A percentile compares a stretch with the other conserved stretches of the same genome.
These are phyloP conservation scores for Turnix velox DNA, from an alignment of 2,113 vertebrate species.

Conservation along the genomic window DNA sequence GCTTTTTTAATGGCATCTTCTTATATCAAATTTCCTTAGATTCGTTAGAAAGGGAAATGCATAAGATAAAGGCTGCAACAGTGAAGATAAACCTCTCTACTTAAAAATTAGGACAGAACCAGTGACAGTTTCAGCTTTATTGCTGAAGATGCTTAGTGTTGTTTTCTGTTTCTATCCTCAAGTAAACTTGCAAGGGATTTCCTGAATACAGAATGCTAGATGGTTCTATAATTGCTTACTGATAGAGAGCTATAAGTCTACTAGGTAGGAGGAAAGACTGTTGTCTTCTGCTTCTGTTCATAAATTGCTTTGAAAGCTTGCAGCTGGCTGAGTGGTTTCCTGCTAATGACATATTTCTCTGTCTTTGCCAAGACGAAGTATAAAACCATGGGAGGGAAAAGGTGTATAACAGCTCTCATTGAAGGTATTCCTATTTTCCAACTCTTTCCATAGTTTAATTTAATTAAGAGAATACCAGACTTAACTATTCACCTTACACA, in stretches of 20 bases:
- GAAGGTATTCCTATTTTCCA: background rate
- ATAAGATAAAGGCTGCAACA: background rate
- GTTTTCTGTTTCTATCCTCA: background rate
- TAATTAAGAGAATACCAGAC: background rate
- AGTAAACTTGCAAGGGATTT: background rate
- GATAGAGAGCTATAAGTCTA: no score
- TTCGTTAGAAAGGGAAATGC: background rate
- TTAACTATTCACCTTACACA: background rate
- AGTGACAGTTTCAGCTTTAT: background rate
- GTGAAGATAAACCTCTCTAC: background rate
- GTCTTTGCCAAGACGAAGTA: no score
- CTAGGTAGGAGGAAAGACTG: no score
- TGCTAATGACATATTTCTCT: no score
- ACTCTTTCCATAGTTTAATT: background rate
- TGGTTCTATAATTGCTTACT: background rate
- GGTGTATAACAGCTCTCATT: no score
- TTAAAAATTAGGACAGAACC: background rate
- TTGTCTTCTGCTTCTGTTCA: no score
- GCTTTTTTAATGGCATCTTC: background rate
- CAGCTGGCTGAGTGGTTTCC: no score
- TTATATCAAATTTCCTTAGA: background rate
- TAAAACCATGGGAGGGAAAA: no score
- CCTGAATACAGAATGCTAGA: background rate
- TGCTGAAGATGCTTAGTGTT: background rate
- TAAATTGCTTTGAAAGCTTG: no score